These are phyloP conservation scores for Cygnus atratus DNA, from an alignment of 2,113 vertebrate genomes.

Conservation along the genomic window DNA sequence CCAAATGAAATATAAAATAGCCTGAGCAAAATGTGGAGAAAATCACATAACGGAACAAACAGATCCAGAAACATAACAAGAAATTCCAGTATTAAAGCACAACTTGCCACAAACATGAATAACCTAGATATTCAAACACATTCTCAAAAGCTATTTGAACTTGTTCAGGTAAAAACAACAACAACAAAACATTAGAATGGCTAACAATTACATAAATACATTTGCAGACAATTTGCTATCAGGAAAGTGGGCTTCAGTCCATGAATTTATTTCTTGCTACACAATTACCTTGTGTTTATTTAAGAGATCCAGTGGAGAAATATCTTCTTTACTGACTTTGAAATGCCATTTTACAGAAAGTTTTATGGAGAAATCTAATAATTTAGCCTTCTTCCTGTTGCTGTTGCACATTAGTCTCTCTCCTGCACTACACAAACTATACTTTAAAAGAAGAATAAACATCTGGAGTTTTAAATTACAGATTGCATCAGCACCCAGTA, in stretches of 20 bases:
- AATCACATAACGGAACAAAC: background rate
- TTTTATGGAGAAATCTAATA: slow-evolving; percentile 1
- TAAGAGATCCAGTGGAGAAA: background rate
- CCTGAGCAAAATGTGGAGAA: background rate
- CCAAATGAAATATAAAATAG: background rate
- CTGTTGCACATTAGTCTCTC: background rate
- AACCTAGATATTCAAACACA: background rate
- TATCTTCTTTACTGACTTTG: slow-evolving; percentile 5
- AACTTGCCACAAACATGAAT: background rate
- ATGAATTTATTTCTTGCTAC: background rate
- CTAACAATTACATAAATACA: background rate
- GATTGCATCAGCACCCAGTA: background rate
- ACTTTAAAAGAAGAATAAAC: slow-evolving; percentile 43
- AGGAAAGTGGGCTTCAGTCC: background rate
- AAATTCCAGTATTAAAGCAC: background rate
- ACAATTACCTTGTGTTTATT: background rate
- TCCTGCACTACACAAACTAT: background rate
- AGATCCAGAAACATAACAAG: background rate
- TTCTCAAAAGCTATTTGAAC: slow-evolving; percentile 37
- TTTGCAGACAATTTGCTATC: background rate
- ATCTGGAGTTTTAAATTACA: slow-evolving; percentile 8
- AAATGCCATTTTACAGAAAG: background rate
- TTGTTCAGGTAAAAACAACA: slow-evolving; percentile 12
- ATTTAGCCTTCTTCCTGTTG: slow-evolving; percentile 7
- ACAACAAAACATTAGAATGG: background rate